Evolutionary conservation across 2,113 vertebrate species (phyloP).

Genomic region (Apodemus sylvaticus): DNA sequence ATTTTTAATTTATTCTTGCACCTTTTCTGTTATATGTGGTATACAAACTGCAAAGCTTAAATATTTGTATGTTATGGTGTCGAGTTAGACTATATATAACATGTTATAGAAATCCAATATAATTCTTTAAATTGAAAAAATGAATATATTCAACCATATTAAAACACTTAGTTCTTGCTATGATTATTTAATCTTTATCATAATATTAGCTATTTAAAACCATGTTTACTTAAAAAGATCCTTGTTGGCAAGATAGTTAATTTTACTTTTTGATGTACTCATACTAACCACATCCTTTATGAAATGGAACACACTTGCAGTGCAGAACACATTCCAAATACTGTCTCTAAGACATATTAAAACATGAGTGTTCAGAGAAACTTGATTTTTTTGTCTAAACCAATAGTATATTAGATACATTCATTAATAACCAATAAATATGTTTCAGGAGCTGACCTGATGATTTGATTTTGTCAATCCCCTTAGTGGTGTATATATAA

Average conservation of each 20-base stretch:
- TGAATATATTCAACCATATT: neutral
- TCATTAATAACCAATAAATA: neutral
- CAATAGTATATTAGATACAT: neutral
- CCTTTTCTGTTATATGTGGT: neutral
- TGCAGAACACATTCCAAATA: neutral
- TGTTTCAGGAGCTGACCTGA: neutral
- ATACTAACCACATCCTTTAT: neutral
- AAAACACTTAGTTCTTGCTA: neutral
- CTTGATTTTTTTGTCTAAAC: neutral
- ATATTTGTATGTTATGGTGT: neutral
- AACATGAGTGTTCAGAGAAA: neutral
- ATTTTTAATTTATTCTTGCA: neutral
- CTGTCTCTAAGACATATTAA: neutral
- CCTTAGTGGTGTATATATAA: conserved; percentile 21
- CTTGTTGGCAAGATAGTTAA: neutral
- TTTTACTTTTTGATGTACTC: neutral
- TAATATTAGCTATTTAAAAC: neutral
- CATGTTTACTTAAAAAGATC: neutral
- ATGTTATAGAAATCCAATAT: neutral
- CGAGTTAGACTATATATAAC: neutral
- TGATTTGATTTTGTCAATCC: neutral
- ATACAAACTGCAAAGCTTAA: neutral
- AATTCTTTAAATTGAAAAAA: neutral
- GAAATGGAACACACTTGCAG: neutral
- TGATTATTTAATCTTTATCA: neutral